These are phyloP conservation scores for Ahaetulla prasina DNA, from an alignment of 2,113 vertebrate species.

Conservation along the genomic window DNA sequence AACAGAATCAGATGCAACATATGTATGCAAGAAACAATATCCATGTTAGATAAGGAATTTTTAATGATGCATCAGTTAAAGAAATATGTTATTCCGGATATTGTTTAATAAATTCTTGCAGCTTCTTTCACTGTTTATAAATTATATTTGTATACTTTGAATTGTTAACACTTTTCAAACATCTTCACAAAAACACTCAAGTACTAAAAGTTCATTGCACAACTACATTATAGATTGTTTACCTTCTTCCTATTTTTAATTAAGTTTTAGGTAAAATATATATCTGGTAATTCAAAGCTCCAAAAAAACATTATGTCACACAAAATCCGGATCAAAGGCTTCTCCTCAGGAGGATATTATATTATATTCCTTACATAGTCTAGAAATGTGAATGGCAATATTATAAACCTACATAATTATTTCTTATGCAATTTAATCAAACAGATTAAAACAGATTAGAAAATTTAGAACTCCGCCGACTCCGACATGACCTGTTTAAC, in stretches of 20 bases:
- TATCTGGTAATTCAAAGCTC: not conserved
- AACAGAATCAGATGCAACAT: not conserved
- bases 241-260: not conserved
- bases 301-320: not conserved
- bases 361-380: not conserved
- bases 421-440: not conserved
- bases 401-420: not conserved
- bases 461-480: too few relatives aligned
- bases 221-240: not conserved
- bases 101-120: not conserved
- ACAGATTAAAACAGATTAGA: too few relatives aligned
- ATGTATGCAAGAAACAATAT: not conserved
- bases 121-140: not conserved
- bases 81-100: not conserved
- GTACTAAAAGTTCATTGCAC: not conserved
- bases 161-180: not conserved
- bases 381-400: not conserved
- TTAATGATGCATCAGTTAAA: not conserved
- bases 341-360: not conserved
- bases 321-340: not conserved
- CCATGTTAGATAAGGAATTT: not conserved
- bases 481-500: too few relatives aligned
- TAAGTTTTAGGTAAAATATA: not conserved
- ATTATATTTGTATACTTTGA: not conserved
- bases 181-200: not conserved